These are phyloP conservation scores for Sula dactylatra DNA, from an alignment of 2,113 vertebrate genomes.

Conservation along the genomic window DNA sequence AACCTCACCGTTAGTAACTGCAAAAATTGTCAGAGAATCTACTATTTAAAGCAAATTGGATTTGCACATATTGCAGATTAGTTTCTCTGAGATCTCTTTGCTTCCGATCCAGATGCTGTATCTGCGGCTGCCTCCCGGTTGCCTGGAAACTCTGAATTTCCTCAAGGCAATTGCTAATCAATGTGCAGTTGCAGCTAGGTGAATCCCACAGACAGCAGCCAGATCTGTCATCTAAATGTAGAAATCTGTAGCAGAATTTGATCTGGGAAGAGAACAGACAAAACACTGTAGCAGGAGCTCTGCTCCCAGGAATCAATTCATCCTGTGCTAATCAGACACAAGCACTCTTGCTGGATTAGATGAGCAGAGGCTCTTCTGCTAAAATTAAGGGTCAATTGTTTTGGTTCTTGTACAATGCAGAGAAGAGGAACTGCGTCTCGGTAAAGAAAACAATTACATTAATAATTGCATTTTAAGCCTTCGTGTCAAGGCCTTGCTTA, in stretches of 20 bases:
- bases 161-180: constrained; percentile 70
- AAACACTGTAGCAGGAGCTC: constrained; percentile 21
- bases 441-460: constrained; percentile 41
- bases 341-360: background rate
- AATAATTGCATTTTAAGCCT: constrained; percentile 25
- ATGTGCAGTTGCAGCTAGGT: constrained; percentile 70
- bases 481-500: background rate
- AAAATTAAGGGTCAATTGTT: constrained; percentile 46
- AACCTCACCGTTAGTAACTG: background rate
- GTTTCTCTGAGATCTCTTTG: constrained; percentile 12
- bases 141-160: constrained; percentile 70
- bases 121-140: constrained; percentile 25
- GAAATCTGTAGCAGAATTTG: constrained; percentile 29
- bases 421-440: background rate
- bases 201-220: constrained; percentile 64
- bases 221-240: constrained; percentile 48
- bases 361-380: background rate
- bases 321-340: constrained; percentile 7
- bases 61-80: background rate
- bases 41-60: background rate
- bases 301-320: constrained; percentile 8
- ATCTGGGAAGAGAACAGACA: constrained; percentile 39
- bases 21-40: background rate
- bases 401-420: background rate
- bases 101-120: constrained; percentile 59